Percentiles rank a stretch among this genome's conserved stretches.
These are phyloP conservation scores for Agrotis exclamationis DNA, from an alignment of 2,888 invertebrate genomes.

Conservation along the genomic window DNA sequence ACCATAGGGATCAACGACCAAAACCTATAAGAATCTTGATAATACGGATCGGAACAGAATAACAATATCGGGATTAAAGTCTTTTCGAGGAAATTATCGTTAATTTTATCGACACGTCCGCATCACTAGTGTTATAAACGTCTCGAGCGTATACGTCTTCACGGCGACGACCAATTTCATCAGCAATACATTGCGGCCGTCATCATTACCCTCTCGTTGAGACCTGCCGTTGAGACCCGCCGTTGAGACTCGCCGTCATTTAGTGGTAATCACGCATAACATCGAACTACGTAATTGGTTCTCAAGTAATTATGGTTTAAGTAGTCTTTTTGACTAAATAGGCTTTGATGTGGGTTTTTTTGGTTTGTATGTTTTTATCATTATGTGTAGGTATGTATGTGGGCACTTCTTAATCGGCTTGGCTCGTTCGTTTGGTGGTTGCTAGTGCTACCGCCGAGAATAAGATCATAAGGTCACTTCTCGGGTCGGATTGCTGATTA, in stretches of 20 bases:
- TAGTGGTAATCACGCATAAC: slow-evolving; percentile 51
- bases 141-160: slow-evolving; percentile 65
- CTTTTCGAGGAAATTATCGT: too few relatives aligned
- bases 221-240: background rate
- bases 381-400: background rate
- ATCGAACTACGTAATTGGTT: slow-evolving; percentile 52
- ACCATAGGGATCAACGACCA: too few relatives aligned
- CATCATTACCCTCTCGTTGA: slow-evolving; percentile 63
- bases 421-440: background rate
- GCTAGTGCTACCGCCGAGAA: background rate
- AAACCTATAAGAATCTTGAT: too few relatives aligned
- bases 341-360: slow-evolving; percentile 35
- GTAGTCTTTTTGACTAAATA: slow-evolving; percentile 53
- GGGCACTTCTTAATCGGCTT: background rate
- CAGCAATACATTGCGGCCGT: slow-evolving; percentile 60
- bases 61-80: too few relatives aligned
- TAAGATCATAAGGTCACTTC: background rate
- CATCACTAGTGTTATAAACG: slow-evolving; percentile 75
- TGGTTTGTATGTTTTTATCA: background rate
- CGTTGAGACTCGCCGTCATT: slow-evolving; percentile 37
- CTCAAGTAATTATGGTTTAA: slow-evolving; percentile 50
- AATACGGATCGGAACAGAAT: too few relatives aligned
- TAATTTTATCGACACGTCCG: slow-evolving; percentile 57
- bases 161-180: slow-evolving; percentile 73
- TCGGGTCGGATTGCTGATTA: too few relatives aligned